Percentiles rank a stretch among this genome's conserved stretches.
phyloP scores from a whole-genome alignment of 2,888 invertebrate genomes.

The Automeris io region DNA sequence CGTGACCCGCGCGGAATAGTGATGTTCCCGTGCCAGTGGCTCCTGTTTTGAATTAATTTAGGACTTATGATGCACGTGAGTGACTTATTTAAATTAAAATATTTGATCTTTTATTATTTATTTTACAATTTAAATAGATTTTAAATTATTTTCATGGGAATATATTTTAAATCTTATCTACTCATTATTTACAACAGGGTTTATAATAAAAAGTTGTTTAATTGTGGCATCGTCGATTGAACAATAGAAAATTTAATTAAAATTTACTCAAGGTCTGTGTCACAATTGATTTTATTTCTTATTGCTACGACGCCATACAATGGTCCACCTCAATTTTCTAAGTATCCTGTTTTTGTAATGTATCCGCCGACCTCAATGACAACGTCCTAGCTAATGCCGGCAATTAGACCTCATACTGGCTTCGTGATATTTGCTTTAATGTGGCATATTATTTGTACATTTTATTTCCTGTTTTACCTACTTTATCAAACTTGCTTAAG shows the following conservation, averaged over 20 bases:
- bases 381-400: slow-evolving; percentile 23
- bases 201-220: slow-evolving; percentile 3
- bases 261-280: slow-evolving; percentile 3
- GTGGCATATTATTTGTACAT: slow-evolving; percentile 13
- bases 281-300: slow-evolving; percentile 8
- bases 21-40: slow-evolving; percentile 60
- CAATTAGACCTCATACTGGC: slow-evolving; percentile 25
- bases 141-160: not conserved
- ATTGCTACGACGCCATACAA: slow-evolving; percentile 11
- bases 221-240: slow-evolving; percentile 20
- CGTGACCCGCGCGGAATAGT: slow-evolving; percentile 41
- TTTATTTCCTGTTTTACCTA: slow-evolving; percentile 2
- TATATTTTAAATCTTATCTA: not conserved
- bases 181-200: not conserved
- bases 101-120: not conserved
- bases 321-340: slow-evolving; percentile 26
- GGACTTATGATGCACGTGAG: slow-evolving; percentile 71
- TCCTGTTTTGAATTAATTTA: slow-evolving; percentile 29
- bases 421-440: slow-evolving; percentile 26
- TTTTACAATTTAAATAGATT: not conserved
- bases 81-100: too few relatives aligned
- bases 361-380: slow-evolving; percentile 23
- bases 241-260: slow-evolving; percentile 22
- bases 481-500: not conserved
- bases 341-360: slow-evolving; percentile 36